Base-by-base conservation (phyloP, 2,888 invertebrate genomes). In the Pecten maximus region DNA sequence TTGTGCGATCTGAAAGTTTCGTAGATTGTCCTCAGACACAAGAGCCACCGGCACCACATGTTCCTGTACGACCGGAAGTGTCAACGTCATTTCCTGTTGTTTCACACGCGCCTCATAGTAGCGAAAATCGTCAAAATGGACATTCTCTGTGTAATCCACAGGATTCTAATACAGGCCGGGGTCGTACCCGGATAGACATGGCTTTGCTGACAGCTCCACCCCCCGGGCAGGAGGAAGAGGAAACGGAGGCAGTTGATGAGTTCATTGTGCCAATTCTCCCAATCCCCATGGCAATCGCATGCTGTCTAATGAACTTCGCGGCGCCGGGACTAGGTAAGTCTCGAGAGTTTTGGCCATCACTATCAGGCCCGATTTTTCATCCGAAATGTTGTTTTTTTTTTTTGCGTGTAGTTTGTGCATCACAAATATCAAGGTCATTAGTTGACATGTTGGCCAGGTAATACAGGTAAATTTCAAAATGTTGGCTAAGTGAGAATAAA, bases 221-320 rank as follows among this genome's bases (percentile, higher is more conserved):
- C 74, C 28, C 28, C 28, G 74, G 28, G 15, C 35, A 88, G 16
- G 88, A 88, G 19, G 91, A 91, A 35, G 88, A 91, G 23, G 91
- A 89, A 10, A 92, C 92, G n/a, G 50, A 89, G 12, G 90, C 86
- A 3, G 93, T 93, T 28, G 93, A 93, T 19, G 89, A 91, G 86
- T 93, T 91, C 88, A 91, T 93, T n/a, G 92, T 94, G 0, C 94
- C 94, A 2, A 93, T 93, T 15, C 88, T 94, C 86, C 94, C 94
- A 0, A 91, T 93, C 91, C 93, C 93, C 39, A 16, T 94, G 44
- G 93, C 94, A 15, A 89, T 94, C 40, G 15, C 91, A 0, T 93
- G 92, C 74, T 93, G 94, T 91, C 90, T 93, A 40, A 88, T 92
- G 15, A 94, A 94, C 50, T 94, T 94, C 87, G 88, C 92, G 2